Evolutionary conservation across 2,113 vertebrate species (phyloP).

Genomic region (Phrynosoma platyrhinos): DNA sequence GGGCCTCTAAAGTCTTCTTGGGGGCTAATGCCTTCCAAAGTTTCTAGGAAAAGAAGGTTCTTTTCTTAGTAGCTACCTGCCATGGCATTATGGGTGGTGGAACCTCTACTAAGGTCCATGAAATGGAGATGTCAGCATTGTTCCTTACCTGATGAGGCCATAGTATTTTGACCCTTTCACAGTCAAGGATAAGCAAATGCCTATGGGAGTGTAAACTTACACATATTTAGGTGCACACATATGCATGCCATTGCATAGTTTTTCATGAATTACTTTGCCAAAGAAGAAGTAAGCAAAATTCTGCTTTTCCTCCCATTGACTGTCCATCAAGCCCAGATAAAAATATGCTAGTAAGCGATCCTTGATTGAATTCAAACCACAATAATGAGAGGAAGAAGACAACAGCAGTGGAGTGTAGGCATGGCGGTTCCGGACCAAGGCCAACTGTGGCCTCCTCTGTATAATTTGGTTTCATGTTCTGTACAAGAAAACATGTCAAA

Average conservation of each 20-base stretch:
- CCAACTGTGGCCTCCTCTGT: constrained; percentile 67
- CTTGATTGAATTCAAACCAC: constrained; percentile 46
- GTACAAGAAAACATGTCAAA: constrained; percentile 80
- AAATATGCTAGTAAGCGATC: constrained; percentile 30
- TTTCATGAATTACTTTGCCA: constrained; percentile 33
- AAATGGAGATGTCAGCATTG: no score
- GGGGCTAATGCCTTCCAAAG: no score
- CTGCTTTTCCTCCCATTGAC: not conserved
- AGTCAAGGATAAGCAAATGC: no score
- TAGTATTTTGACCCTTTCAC: no score
- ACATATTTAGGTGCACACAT: not conserved
- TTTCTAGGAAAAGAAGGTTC: no score
- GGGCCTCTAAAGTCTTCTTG: no score
- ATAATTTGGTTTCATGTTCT: constrained; percentile 82
- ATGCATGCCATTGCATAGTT: constrained; percentile 30
- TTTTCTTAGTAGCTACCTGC: no score
- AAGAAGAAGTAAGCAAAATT: constrained; percentile 22
- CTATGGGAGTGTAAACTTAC: no score
- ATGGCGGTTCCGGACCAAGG: constrained; percentile 21
- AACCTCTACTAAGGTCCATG: no score
- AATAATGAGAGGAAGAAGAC: constrained; percentile 40
- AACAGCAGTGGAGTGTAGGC: constrained; percentile 53
- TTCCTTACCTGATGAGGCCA: no score
- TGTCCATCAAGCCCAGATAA: not conserved
- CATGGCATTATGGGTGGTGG: no score